These are phyloP conservation scores for Ennomos fuscantarius DNA, from an alignment of 2,888 invertebrate genomes.

Conservation along the genomic window DNA sequence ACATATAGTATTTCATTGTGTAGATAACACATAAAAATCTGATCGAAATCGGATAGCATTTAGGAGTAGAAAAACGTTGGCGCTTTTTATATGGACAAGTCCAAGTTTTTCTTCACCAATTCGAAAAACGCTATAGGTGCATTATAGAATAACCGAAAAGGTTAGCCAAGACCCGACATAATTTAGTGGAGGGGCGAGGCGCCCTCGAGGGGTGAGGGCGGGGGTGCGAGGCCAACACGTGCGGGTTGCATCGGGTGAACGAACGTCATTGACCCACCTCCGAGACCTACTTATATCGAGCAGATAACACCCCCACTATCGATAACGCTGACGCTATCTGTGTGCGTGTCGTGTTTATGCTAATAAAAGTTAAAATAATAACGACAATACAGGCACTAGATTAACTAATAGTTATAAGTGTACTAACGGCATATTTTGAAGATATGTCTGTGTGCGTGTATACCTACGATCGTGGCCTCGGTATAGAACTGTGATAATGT, in stretches of 20 bases:
- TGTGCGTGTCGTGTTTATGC: slow-evolving; percentile 48
- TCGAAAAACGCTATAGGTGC: slow-evolving; percentile 17
- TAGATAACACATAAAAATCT: too few relatives aligned
- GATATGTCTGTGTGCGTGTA: slow-evolving; percentile 39
- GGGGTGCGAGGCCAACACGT: slow-evolving; percentile 75
- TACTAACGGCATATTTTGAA: slow-evolving; percentile 41
- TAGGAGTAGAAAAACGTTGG: too few relatives aligned
- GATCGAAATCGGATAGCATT: too few relatives aligned
- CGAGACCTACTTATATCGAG: slow-evolving; percentile 70
- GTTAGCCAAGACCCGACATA: slow-evolving; percentile 29
- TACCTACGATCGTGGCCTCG: slow-evolving; percentile 42
- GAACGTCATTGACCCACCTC: slow-evolving; percentile 84
- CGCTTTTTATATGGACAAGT: too few relatives aligned
- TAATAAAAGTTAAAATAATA: slow-evolving; percentile 37
- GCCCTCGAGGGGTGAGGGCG: slow-evolving; percentile 40
- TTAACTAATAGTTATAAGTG: slow-evolving; percentile 22
- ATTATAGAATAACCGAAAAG: slow-evolving; percentile 35
- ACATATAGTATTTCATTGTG: too few relatives aligned
- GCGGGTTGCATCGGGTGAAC: slow-evolving; percentile 79
- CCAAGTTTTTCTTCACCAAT: too few relatives aligned
- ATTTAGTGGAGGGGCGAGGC: slow-evolving; percentile 38
- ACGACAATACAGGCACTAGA: slow-evolving; percentile 22
- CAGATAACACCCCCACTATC: slow-evolving; percentile 74
- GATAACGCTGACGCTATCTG: slow-evolving; percentile 48
- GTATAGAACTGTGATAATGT: slow-evolving; percentile 46